Percentiles rank a stretch among this genome's conserved stretches.
Conservation (phyloP, 2,888 invertebrate genomes). For the Ectobius pallidus region DNA sequence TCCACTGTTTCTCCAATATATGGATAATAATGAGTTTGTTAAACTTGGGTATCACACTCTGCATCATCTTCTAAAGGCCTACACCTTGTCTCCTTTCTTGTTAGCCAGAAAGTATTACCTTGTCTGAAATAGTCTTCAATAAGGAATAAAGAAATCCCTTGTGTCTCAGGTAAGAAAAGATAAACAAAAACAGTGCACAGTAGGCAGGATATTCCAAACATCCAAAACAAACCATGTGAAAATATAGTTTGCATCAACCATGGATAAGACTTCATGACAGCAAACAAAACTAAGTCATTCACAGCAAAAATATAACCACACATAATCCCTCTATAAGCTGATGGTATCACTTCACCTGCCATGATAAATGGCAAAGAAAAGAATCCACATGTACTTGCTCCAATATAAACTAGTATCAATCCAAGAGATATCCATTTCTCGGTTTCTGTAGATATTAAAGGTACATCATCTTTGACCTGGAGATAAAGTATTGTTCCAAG, state of each 20-base stretch:
- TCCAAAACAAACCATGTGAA: constrained; percentile 69
- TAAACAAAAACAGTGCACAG: constrained; percentile 69
- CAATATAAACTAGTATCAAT: constrained; percentile 70
- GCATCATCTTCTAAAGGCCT: too few species aligned
- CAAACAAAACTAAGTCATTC: constrained; percentile 71
- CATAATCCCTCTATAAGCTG: constrained; percentile 67
- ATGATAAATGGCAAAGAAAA: constrained; percentile 77
- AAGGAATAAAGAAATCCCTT: constrained; percentile 70
- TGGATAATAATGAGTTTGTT: too few species aligned
- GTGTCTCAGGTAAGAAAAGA: constrained; percentile 75
- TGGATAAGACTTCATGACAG: constrained; percentile 73
- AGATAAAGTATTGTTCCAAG: constrained; percentile 61
- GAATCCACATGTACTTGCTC: constrained; percentile 73
- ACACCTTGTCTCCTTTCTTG: too few species aligned
- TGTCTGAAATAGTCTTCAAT: constrained; percentile 81
- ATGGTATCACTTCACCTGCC: constrained; percentile 76
- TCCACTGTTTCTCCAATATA: too few species aligned
- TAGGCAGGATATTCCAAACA: constrained; percentile 69
- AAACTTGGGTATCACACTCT: too few species aligned
- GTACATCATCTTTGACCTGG: constrained; percentile 46
- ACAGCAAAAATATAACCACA: constrained; percentile 76
- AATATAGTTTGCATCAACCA: constrained; percentile 55
- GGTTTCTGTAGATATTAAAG: too few species aligned
- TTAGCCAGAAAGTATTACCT: constrained; percentile 57
- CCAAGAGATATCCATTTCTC: constrained; percentile 51